These are phyloP conservation scores for Drosophila nigricruria DNA, from an alignment of 2,888 invertebrate genomes.

Conservation along the genomic window DNA sequence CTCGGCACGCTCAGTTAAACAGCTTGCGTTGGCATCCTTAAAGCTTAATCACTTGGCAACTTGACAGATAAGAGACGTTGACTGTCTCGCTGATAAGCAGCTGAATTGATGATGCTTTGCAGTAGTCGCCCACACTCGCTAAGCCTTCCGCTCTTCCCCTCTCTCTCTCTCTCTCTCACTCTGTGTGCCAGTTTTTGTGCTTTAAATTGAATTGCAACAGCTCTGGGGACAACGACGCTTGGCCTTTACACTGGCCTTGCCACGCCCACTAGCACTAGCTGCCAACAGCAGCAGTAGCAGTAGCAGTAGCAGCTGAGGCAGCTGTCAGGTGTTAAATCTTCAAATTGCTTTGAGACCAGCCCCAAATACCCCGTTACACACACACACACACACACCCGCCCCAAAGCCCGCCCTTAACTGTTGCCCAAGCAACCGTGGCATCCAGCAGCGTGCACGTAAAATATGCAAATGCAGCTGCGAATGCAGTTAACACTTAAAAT, in stretches of 20 bases:
- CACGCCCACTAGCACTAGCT: conserved; percentile 20
- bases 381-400: not conserved
- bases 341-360: conserved; percentile 67
- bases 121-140: conserved; percentile 7
- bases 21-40: conserved; percentile 33
- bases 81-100: conserved; percentile 56
- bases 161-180: not conserved
- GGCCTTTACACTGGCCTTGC: conserved; percentile 53
- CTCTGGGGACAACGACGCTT: conserved; percentile 42
- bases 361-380: conserved; percentile 1
- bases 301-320: conserved; percentile 19
- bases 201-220: conserved; percentile 64
- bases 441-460: conserved; percentile 42
- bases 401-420: not conserved
- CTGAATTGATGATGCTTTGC: conserved; percentile 60
- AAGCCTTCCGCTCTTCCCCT: too few relatives aligned
- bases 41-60: conserved; percentile 61
- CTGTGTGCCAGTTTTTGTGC: conserved; percentile 22
- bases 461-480: conserved; percentile 69
- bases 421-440: conserved; percentile 1
- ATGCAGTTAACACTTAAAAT: conserved; percentile 73
- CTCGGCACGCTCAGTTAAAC: conserved; percentile 27
- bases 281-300: conserved; percentile 34
- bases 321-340: conserved; percentile 72
- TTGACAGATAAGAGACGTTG: conserved; percentile 55